These are phyloP conservation scores for Lipophrys pholis DNA, from an alignment of 2,113 vertebrate genomes.

Conservation along the genomic window DNA sequence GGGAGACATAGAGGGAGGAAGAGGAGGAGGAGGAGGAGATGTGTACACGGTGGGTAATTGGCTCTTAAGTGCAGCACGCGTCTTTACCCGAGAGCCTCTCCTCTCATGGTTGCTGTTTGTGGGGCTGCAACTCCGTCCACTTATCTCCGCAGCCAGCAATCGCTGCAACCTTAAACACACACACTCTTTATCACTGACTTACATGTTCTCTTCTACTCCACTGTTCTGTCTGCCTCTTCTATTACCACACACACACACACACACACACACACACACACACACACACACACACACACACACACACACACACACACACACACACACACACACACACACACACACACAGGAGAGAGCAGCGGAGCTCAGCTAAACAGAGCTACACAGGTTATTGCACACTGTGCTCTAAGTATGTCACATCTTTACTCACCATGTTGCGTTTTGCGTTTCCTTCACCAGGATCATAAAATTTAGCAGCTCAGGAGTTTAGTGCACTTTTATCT, in stretches of 20 bases:
- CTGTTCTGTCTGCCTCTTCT: constrained; percentile 17
- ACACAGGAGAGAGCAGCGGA: constrained; percentile 2
- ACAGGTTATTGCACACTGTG: too few species aligned
- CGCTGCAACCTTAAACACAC: constrained; percentile 72
- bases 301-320: constrained; percentile 11
- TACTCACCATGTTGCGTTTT: too few species aligned
- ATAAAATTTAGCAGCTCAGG: too few species aligned
- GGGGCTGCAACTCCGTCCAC: constrained; percentile 70
- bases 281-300: constrained; percentile 7
- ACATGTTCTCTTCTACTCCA: constrained; percentile 46
- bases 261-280: constrained; percentile 7
- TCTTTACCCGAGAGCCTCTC: constrained; percentile 73
- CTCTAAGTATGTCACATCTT: too few species aligned
- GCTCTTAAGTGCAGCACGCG: constrained; percentile 82
- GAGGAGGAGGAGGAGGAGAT: constrained; percentile 57
- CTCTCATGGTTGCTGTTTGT: constrained; percentile 71
- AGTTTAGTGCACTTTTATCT: too few species aligned
- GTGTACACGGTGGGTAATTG: constrained; percentile 81
- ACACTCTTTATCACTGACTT: constrained; percentile 56
- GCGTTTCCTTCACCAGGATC: too few species aligned
- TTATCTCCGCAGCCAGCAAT: constrained; percentile 71
- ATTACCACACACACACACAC: constrained; percentile 4
- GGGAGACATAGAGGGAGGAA: constrained; percentile 56
- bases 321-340: constrained; percentile 6
- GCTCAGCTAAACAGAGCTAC: too few species aligned